Conservation (phyloP, 92 coral and sea anemone genomes). For the Micromussa lordhowensis region DNA sequence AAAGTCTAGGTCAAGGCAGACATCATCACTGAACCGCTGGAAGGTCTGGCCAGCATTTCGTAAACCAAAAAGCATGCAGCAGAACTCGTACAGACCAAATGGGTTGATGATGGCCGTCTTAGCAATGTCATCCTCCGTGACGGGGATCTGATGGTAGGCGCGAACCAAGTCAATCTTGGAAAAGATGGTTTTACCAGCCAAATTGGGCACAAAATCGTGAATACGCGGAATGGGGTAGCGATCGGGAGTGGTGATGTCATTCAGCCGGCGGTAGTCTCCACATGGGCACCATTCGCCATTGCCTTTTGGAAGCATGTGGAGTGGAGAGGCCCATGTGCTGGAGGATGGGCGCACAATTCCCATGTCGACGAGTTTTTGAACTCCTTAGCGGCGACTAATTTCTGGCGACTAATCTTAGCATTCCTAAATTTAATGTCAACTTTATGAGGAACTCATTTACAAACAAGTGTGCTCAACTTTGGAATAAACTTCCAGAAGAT, state of each 20-base stretch:
- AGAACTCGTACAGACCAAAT: constrained; percentile 59
- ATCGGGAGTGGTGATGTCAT: too few relatives aligned
- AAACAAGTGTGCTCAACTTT: too few relatives aligned
- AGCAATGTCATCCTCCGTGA: constrained; percentile 40
- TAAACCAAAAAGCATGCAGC: constrained; percentile 58
- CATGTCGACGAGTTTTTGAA: constrained; percentile 53
- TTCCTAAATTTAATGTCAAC: too few relatives aligned
- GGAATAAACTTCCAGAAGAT: too few relatives aligned
- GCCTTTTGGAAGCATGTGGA: too few relatives aligned
- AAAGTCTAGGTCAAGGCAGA: constrained; percentile 29
- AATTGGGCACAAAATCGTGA: too few relatives aligned
- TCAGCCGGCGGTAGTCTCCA: constrained; percentile 40
- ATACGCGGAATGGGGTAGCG: too few relatives aligned
- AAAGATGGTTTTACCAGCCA: too few relatives aligned
- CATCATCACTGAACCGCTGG: constrained; percentile 54
- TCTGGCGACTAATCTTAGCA: too few relatives aligned
- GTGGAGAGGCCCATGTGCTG: too few relatives aligned
- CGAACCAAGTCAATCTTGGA: constrained; percentile 2
- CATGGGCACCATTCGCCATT: constrained; percentile 61
- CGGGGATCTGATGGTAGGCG: constrained; percentile 60
- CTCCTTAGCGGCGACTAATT: constrained; percentile 54
- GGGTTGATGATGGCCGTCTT: constrained; percentile 59
- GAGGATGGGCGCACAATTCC: constrained; percentile 55
- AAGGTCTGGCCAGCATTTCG: constrained; percentile 61
- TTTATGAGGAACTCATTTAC: too few relatives aligned